phyloP scores from a whole-genome alignment of 2,888 invertebrate species.

The Panzeria rudis region DNA sequence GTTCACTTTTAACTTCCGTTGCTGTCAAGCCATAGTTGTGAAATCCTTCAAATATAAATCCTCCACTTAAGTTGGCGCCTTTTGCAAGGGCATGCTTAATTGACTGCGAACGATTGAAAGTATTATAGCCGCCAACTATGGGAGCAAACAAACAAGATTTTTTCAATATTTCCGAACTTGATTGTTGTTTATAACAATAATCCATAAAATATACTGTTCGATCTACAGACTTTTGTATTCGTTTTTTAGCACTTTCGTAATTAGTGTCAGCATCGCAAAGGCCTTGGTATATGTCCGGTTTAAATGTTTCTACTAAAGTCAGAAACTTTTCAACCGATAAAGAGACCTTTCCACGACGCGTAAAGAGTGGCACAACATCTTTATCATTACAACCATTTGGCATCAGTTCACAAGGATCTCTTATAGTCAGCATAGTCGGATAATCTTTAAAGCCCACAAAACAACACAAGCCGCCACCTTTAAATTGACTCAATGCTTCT shows the following conservation, averaged over 20 bases:
- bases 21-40: slow-evolving; percentile 88
- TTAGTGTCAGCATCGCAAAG: slow-evolving; percentile 88
- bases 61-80: slow-evolving; percentile 85
- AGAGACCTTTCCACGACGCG: slow-evolving; percentile 89
- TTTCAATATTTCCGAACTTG: slow-evolving; percentile 84
- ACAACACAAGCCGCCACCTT: slow-evolving; percentile 87
- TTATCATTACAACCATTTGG: slow-evolving; percentile 90
- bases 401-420: slow-evolving; percentile 88
- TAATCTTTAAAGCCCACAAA: slow-evolving; percentile 87
- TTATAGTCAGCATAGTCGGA: slow-evolving; percentile 83
- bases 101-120: slow-evolving; percentile 87
- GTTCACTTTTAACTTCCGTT: slow-evolving; percentile 85
- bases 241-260: slow-evolving; percentile 87
- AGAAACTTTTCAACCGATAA: slow-evolving; percentile 89
- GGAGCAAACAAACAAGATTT: slow-evolving; percentile 84
- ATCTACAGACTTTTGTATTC: slow-evolving; percentile 89
- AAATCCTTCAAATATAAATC: slow-evolving; percentile 92
- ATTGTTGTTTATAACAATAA: slow-evolving; percentile 88
- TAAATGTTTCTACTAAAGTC: slow-evolving; percentile 89
- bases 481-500: slow-evolving; percentile 87
- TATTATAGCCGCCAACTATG: slow-evolving; percentile 88
- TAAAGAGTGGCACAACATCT: slow-evolving; percentile 90
- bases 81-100: slow-evolving; percentile 85
- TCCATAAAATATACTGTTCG: slow-evolving; percentile 88
- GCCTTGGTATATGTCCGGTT: slow-evolving; percentile 92